Base-by-base conservation (phyloP, 2,797 vertebrate genomes). In the Thamnophis elegans region DNA sequence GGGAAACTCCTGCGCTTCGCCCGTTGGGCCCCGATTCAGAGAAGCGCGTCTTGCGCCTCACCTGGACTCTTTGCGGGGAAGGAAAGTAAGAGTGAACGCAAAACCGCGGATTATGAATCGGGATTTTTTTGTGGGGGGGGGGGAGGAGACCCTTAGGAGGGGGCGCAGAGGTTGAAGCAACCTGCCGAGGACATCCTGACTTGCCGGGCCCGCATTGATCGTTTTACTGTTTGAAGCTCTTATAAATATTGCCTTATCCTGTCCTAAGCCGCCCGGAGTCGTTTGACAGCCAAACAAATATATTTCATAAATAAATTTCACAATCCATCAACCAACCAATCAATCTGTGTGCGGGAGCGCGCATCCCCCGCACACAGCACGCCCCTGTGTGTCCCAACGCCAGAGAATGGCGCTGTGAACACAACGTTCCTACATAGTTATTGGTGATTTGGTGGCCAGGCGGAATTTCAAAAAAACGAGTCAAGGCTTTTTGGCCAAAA, bases 321-420 rank as follows among this genome's bases (percentile, higher is more conserved):
- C 1, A 36, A n/a, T 4, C 12, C 8, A 28, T 28, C 20, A 28
- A 28, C 5, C 65, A 68, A 16, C 10, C 65, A 32, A 14, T 28
- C 62, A 3, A 36, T 20, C n/a, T 32, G 14, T 1, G 65, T 7
- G 14, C 62, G 28, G 28, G 16, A 2, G 8, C 1, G 18, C 32
- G 32, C 16, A 0, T 42, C 18, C 0, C 32, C 0, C 32, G 16
- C 16, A 0, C 32, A 0, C 62, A 62, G 0, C 28, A 5, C 12
- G 4, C 65, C 11, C 1, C 59, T 1, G 16, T 0, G 62, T 16
- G 13, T 68, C 12, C 65, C 13, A 32, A 68, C 2, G 28, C 28
- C n/a, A 68, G 65, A 68, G 14, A n/a, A 32, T 16, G 65, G 1
- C 65, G 13, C n/a, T 68, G n/a, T 1, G 28, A 68, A 32, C 14